Evolutionary conservation across 2,113 vertebrate genomes (phyloP).

Genomic region (Syngnathus scovelli): DNA sequence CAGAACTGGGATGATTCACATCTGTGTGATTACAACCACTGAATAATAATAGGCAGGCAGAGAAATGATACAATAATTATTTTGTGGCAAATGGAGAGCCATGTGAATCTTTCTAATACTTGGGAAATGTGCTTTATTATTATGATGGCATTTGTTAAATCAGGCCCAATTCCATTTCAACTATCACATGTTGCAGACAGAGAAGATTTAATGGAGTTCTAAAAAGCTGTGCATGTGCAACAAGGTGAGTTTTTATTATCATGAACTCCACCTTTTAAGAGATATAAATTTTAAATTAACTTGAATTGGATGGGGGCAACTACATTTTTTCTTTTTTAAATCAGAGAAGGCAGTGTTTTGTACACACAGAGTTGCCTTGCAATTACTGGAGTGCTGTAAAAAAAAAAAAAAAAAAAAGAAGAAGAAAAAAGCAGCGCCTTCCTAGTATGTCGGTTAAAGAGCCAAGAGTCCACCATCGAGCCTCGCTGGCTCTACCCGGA

Average conservation of each 20-base stretch:
- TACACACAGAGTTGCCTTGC: too few relatives aligned
- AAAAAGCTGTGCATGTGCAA: too few relatives aligned
- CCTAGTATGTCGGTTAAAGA: neutral
- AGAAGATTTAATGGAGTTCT: too few relatives aligned
- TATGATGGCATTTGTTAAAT: neutral
- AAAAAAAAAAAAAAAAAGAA: neutral
- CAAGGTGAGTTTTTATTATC: too few relatives aligned
- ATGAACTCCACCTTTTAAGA: too few relatives aligned
- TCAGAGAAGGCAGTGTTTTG: too few relatives aligned
- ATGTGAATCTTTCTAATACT: neutral
- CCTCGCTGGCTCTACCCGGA: conserved; percentile 66
- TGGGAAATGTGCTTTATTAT: neutral
- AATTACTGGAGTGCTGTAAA: neutral
- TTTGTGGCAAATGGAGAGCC: neutral
- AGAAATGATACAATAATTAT: conserved; percentile 7
- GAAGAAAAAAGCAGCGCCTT: neutral
- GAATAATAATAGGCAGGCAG: conserved; percentile 3
- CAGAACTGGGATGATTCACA: conserved; percentile 18
- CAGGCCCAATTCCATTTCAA: neutral
- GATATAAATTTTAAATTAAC: too few relatives aligned
- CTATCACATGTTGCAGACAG: too few relatives aligned
- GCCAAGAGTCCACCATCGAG: conserved; percentile 24
- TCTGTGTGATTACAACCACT: conserved; percentile 28
- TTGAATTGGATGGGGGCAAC: too few relatives aligned
- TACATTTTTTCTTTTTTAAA: too few relatives aligned